phyloP scores from a whole-genome alignment of 2,888 invertebrate species.

The Thera britannica region DNA sequence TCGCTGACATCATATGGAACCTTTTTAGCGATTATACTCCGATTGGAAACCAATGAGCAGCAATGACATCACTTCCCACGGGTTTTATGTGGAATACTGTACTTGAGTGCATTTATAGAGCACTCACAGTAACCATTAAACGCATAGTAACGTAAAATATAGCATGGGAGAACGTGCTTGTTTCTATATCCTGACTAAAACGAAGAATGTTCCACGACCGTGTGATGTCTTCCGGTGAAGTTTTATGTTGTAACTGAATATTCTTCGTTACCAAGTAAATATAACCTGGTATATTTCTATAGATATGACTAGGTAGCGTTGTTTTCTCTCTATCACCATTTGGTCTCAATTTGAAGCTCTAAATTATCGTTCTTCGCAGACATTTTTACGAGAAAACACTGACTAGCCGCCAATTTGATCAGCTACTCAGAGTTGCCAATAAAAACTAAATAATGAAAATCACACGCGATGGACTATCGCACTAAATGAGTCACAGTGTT shows the following conservation, averaged over 20 bases:
- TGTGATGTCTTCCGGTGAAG: no score
- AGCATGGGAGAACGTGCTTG: constrained; percentile 3
- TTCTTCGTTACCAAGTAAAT: no score
- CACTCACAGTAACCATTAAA: background rate
- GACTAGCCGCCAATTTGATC: no score
- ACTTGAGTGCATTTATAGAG: constrained; percentile 17
- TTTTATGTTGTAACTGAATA: no score
- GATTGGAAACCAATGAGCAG: constrained; percentile 1
- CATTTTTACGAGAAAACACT: no score
- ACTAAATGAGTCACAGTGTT: constrained; percentile 19
- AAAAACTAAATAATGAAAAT: background rate
- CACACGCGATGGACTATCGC: constrained; percentile 2
- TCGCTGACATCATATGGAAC: no score
- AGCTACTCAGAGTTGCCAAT: background rate
- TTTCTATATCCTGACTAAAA: background rate
- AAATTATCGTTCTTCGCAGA: no score
- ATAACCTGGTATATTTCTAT: no score
- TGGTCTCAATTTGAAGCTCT: no score
- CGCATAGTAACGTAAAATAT: constrained; percentile 8
- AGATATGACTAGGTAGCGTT: no score
- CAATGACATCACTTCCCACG: constrained; percentile 17
- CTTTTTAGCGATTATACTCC: background rate
- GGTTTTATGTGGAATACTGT: constrained; percentile 13
- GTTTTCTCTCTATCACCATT: no score
- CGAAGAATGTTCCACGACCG: background rate